A percentile compares a stretch with the other conserved stretches of the same genome.
phyloP scores from a whole-genome alignment of 2,888 invertebrate species.

The Molanna angustata region DNA sequence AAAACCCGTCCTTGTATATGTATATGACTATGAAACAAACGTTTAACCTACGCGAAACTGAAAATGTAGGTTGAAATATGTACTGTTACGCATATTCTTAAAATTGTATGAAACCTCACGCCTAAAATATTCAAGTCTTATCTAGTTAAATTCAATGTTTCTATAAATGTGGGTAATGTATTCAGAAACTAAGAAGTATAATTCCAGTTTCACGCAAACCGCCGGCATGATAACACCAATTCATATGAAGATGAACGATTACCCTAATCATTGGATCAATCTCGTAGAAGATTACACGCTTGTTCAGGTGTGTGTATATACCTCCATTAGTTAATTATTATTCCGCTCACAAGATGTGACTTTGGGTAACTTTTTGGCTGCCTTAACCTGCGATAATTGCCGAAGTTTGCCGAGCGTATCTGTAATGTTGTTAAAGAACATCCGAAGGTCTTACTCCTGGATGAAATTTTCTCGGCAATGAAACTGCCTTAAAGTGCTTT shows the following conservation, averaged over 20 bases:
- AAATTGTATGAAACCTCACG: too few relatives aligned
- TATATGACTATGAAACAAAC: too few relatives aligned
- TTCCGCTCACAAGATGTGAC: constrained; percentile 25
- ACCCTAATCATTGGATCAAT: constrained; percentile 12
- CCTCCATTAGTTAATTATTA: constrained; percentile 28
- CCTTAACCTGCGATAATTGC: constrained; percentile 26
- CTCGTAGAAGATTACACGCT: constrained; percentile 20
- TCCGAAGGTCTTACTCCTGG: neutral
- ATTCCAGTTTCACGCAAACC: too few relatives aligned
- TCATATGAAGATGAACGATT: constrained; percentile 16
- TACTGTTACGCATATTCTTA: too few relatives aligned
- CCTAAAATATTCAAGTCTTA: too few relatives aligned
- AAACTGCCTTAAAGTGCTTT: neutral
- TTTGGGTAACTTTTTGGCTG: constrained; percentile 22
- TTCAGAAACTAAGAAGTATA: too few relatives aligned
- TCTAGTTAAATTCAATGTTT: too few relatives aligned
- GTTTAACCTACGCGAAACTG: too few relatives aligned
- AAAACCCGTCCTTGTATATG: too few relatives aligned
- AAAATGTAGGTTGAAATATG: too few relatives aligned
- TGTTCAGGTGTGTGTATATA: constrained; percentile 22
- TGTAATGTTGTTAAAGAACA: constrained; percentile 9
- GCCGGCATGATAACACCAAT: too few relatives aligned
- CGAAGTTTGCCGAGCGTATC: constrained; percentile 21
- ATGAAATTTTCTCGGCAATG: neutral
- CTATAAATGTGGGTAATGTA: too few relatives aligned